Evolutionary conservation across 2,888 invertebrate genomes (phyloP), one percentile per base, ranked within the genome.

Genomic region (Cosmopolites sordidus): DNA sequence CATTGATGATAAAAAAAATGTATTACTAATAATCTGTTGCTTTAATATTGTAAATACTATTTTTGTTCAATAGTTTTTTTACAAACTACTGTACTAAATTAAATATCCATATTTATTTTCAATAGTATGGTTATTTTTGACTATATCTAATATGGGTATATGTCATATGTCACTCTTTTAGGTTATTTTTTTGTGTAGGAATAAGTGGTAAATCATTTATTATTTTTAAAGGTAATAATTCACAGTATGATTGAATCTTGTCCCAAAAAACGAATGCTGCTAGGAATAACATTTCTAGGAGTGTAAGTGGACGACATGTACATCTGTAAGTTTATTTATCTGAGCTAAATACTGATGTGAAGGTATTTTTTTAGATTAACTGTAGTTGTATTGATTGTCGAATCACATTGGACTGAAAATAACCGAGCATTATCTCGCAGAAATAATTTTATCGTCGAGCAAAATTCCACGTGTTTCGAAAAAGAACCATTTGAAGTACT

Each of bases 241-340:
- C 37, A 30, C 16, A 69, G 65, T 69, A 91, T 91, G 90, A 85
- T 91, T 66, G 91, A 91, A 73, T 85, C 86, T 58, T 91, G 89
- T 72, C 87, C 90, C 16, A 87, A 86, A 70, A 84, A 84, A 72
- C 89, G 87, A 66, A 91, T 91, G 91, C 75, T 90, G 44, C 73
- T 89, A 56, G 89, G 87, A 45, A 84, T 90, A 58, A 81, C 86
- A 58, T 78, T 83, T 63, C 76, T 91, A 61, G 89, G 87, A 74
- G 77, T 86, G 84, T 88, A 77, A 78, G 86, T 82, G 17, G 42
- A 14, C 5, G 33, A 51, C 14, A 40, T 45, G n/a, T n/a, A n/a
- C n/a, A n/a, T n/a, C n/a, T n/a, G n/a, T n/a, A n/a, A n/a, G n/a
- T n/a, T 48, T 55, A 58, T 43, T 43, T 43, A 47, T 48, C 49